Percentiles rank a stretch among this genome's conserved stretches.
phyloP scores from a whole-genome alignment of 2,888 invertebrate species.

The Pegoplata infirma region DNA sequence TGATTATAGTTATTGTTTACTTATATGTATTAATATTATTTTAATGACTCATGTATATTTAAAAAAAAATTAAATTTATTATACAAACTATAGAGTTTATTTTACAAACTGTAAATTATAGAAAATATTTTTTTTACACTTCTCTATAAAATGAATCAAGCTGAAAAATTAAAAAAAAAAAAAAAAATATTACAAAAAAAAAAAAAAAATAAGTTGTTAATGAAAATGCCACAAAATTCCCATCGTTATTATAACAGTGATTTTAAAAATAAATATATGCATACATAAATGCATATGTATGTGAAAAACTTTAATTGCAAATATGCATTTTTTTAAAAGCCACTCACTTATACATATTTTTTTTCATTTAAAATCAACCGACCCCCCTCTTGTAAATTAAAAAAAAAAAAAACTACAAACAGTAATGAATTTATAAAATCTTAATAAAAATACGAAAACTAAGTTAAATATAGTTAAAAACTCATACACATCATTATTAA shows the following conservation, averaged over 20 bases:
- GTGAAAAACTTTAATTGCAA: not conserved
- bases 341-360: not conserved
- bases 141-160: not conserved
- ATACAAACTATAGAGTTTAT: not conserved
- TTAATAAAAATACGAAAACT: not conserved
- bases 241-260: slow-evolving; percentile 25
- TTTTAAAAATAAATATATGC: not conserved
- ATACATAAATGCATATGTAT: not conserved
- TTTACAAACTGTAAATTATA: not conserved
- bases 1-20: too few relatives aligned
- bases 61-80: not conserved
- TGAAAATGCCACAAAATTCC: slow-evolving; percentile 61
- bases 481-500: not conserved
- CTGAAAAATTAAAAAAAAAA: not conserved
- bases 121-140: not conserved
- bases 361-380: not conserved
- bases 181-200: too few relatives aligned
- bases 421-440: not conserved
- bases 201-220: slow-evolving; percentile 37
- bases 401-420: not conserved
- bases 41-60: not conserved
- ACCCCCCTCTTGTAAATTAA: not conserved
- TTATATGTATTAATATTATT: not conserved
- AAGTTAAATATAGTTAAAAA: not conserved
- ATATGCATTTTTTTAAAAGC: not conserved